Evolutionary conservation across 2,888 invertebrate genomes (phyloP).

Genomic region (Eristalinus aeneus): DNA sequence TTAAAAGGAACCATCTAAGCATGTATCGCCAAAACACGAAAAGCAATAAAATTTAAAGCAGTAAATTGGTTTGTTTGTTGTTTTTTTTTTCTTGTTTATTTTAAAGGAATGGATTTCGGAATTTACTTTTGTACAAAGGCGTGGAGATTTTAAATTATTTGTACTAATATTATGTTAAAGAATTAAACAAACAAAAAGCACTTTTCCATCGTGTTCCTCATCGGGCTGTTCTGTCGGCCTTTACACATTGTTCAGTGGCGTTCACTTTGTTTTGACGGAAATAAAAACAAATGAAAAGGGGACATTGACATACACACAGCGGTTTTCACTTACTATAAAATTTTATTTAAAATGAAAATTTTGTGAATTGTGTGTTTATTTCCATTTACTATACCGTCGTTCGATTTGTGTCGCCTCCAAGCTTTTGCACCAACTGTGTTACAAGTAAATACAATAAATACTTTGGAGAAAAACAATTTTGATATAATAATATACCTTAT

Average conservation of each 20-base stretch:
- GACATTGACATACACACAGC: conserved; percentile 47
- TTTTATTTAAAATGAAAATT: conserved; percentile 73
- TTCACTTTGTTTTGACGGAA: conserved; percentile 43
- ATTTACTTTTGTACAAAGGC: conserved; percentile 40
- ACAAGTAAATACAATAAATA: conserved; percentile 77
- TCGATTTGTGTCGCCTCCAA: conserved; percentile 91
- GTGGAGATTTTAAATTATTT: conserved; percentile 36
- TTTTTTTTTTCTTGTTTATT: conserved; percentile 27
- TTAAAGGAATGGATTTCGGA: conserved; percentile 45
- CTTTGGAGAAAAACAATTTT: background rate
- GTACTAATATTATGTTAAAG: conserved; percentile 36
- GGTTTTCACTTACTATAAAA: conserved; percentile 66
- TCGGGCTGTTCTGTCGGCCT: conserved; percentile 31
- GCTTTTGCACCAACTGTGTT: conserved; percentile 88
- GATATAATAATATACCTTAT: conserved; percentile 83
- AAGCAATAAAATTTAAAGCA: background rate
- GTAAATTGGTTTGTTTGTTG: background rate
- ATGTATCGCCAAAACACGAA: background rate
- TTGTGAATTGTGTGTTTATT: conserved; percentile 31
- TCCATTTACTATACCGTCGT: conserved; percentile 86
- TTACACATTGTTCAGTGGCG: conserved; percentile 28
- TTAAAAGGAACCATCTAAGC: conserved; percentile 71
- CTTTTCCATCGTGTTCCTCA: background rate
- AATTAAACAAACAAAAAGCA: conserved; percentile 19
- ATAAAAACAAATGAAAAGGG: conserved; percentile 30